phyloP scores from a whole-genome alignment of 2,888 invertebrate genomes.

The Vesta saturnalis region DNA sequence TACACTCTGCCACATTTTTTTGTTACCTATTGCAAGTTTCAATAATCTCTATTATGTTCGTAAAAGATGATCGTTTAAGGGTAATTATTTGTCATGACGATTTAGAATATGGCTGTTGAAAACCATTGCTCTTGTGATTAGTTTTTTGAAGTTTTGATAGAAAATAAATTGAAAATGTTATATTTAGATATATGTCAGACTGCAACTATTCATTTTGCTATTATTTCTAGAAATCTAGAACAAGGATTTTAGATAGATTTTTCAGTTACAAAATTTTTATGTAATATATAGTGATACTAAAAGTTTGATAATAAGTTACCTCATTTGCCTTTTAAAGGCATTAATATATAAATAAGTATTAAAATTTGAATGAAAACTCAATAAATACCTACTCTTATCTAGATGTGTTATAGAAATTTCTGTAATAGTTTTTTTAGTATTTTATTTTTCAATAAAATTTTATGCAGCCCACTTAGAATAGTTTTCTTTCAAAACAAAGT shows the following conservation, averaged over 20 bases:
- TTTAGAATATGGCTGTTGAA: conserved; percentile 22
- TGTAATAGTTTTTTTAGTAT: conserved; percentile 35
- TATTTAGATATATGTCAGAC: conserved; percentile 24
- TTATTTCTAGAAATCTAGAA: conserved; percentile 15
- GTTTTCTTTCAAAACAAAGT: neutral
- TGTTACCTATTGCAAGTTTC: neutral
- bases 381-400: conserved; percentile 30
- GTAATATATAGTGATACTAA: conserved; percentile 19
- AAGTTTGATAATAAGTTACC: conserved; percentile 29
- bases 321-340: conserved; percentile 27
- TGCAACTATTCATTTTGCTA: conserved; percentile 2
- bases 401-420: conserved; percentile 31
- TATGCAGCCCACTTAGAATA: conserved; percentile 12
- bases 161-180: conserved; percentile 11
- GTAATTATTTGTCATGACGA: conserved; percentile 16
- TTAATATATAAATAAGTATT: conserved; percentile 25
- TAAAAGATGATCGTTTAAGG: conserved; percentile 18
- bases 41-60: conserved; percentile 23
- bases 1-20: no score
- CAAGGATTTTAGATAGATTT: neutral
- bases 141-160: conserved; percentile 22
- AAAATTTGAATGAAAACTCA: conserved; percentile 15
- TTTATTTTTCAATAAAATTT: conserved; percentile 37
- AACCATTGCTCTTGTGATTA: conserved; percentile 17
- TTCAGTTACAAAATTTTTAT: neutral